Base-by-base conservation (phyloP, 2,888 invertebrate species). In the Microdon myrmicae region DNA sequence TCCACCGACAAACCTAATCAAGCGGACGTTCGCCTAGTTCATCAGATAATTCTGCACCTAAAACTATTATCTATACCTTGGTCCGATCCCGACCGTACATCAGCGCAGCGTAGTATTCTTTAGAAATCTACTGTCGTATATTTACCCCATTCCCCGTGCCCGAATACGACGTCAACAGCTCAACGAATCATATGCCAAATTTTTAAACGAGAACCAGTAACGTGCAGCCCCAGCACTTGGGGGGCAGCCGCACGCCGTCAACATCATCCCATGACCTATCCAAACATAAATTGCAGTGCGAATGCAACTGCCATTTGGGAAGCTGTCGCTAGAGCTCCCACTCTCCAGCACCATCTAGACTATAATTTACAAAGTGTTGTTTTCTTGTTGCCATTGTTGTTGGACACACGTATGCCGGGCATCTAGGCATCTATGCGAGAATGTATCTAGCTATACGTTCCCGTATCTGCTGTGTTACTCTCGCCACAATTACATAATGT, bases 401-500 rank as follows among this genome's bases (percentile, higher is more conserved):
- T 38, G 29, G 10, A 31, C 22, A 38, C 14, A 12, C n/a, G n/a
- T n/a, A n/a, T n/a, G n/a, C n/a, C n/a, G n/a, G n/a, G n/a, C n/a
- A n/a, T n/a, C n/a, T n/a, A n/a, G n/a, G n/a, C n/a, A n/a, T n/a
- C n/a, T n/a, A n/a, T n/a, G n/a, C n/a, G n/a, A n/a, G n/a, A n/a
- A n/a, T n/a, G n/a, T n/a, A n/a, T n/a, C n/a, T n/a, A n/a, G n/a
- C n/a, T n/a, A n/a, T n/a, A n/a, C n/a, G n/a, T n/a, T n/a, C n/a
- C n/a, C n/a, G n/a, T n/a, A n/a, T n/a, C 35, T 25, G 26, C 12
- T 41, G 23, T 47, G 6, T 39, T 37, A 39, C 56, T 56, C 35
- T 64, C 58, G 64, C 64, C 64, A 47, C 58, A 64, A 58, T 64
- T 64, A 64, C 58, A 64, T 64, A 64, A 64, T 53, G 64, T 58